A percentile compares a stretch with the other conserved stretches of the same genome.
These are phyloP conservation scores for Tipula unca DNA, from an alignment of 2,888 invertebrate species.

Conservation along the genomic window DNA sequence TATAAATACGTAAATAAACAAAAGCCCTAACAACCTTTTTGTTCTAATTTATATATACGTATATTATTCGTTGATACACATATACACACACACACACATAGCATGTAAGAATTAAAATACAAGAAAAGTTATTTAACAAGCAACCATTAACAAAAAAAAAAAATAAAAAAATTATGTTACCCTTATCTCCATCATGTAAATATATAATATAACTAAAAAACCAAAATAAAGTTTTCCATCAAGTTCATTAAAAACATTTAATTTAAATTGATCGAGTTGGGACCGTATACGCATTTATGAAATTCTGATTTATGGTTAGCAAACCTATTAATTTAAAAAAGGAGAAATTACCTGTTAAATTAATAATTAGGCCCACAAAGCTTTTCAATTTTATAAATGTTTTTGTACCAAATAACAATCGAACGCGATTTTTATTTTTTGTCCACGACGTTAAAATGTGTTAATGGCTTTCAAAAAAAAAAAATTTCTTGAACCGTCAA, in stretches of 20 bases:
- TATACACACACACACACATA: not conserved
- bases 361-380: not conserved
- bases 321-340: not conserved
- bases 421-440: not conserved
- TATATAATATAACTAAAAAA: not conserved
- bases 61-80: not conserved
- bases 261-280: not conserved
- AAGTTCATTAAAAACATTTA: conserved; percentile 1
- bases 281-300: not conserved
- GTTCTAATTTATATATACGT: not conserved
- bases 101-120: not conserved
- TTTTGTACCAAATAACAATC: not conserved
- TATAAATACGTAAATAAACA: not conserved
- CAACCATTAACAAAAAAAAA: not conserved
- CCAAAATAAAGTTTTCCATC: not conserved
- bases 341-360: not conserved
- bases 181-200: not conserved
- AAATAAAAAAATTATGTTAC: not conserved
- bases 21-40: not conserved
- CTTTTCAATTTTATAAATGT: not conserved
- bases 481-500: not conserved
- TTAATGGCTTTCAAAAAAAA: not conserved
- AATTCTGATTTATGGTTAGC: not conserved
- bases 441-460: not conserved
- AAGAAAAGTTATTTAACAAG: not conserved